Evolutionary conservation across 2,888 invertebrate genomes (phyloP).

Genomic region (Scaptomyza polygonia): DNA sequence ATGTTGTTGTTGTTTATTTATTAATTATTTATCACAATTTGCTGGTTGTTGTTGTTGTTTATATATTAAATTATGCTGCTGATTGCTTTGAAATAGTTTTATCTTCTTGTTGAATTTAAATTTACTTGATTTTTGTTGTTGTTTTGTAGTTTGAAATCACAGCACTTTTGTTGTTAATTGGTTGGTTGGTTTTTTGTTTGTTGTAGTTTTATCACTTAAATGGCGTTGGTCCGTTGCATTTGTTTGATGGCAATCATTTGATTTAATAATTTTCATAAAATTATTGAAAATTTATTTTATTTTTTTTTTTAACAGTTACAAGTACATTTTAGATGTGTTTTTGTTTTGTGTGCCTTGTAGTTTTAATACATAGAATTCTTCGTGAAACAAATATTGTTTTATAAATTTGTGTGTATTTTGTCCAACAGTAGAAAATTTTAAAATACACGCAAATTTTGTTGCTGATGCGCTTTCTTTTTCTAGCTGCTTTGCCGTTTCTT

Average conservation of each 20-base stretch:
- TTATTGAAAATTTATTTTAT: slow-evolving; percentile 43
- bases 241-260: slow-evolving; percentile 75
- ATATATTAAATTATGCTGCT: slow-evolving; percentile 48
- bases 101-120: slow-evolving; percentile 44
- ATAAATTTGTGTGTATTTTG: slow-evolving; percentile 29
- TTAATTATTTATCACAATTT: slow-evolving; percentile 73
- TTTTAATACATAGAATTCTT: slow-evolving; percentile 69
- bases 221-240: slow-evolving; percentile 82
- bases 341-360: slow-evolving; percentile 1
- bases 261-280: slow-evolving; percentile 62
- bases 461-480: slow-evolving; percentile 45
- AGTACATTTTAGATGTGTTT: slow-evolving; percentile 55
- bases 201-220: slow-evolving; percentile 77
- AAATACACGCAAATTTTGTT: slow-evolving; percentile 54
- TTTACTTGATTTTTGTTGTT: slow-evolving; percentile 55
- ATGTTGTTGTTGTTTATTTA: slow-evolving; percentile 12
- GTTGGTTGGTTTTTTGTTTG: slow-evolving; percentile 45
- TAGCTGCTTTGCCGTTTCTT: slow-evolving; percentile 61
- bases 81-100: slow-evolving; percentile 65
- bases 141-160: slow-evolving; percentile 80
- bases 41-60: slow-evolving; percentile 50
- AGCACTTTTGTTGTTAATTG: slow-evolving; percentile 73
- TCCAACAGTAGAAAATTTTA: slow-evolving; percentile 64
- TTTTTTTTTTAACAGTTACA: slow-evolving; percentile 42
- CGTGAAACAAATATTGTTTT: slow-evolving; percentile 60